These are phyloP conservation scores for Galerucella calmariensis DNA, from an alignment of 2,888 invertebrate species.

Conservation along the genomic window DNA sequence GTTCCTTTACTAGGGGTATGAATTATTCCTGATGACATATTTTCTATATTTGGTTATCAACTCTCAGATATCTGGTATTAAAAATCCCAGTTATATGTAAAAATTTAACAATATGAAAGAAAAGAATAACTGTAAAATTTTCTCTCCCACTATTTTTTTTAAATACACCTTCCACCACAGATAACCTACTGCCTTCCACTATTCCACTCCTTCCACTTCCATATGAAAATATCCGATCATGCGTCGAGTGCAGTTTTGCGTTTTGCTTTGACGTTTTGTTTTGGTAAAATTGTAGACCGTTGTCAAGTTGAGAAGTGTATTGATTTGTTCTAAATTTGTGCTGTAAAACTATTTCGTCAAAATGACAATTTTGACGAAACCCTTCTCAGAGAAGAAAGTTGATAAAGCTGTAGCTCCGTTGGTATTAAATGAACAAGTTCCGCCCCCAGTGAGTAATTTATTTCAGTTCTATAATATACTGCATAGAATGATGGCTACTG, in stretches of 20 bases:
- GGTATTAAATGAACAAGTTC: constrained; percentile 68
- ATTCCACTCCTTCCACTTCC: neutral
- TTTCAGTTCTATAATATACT: constrained; percentile 3
- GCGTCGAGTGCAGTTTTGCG: neutral
- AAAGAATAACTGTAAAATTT: too few relatives aligned
- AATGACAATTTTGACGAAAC: constrained; percentile 86
- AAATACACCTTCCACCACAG: too few relatives aligned
- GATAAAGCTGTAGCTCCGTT: constrained; percentile 76
- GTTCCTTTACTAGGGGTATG: too few relatives aligned
- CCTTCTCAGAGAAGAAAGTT: constrained; percentile 77
- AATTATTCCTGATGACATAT: too few relatives aligned
- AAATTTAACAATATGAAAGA: too few relatives aligned
- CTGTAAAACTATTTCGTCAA: constrained; percentile 31
- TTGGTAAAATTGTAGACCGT: constrained; percentile 6
- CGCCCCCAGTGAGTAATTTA: constrained; percentile 58
- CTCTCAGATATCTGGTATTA: too few relatives aligned
- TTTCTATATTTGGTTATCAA: too few relatives aligned
- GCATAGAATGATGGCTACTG: constrained; percentile 26
- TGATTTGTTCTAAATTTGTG: constrained; percentile 29
- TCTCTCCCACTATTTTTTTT: too few relatives aligned
- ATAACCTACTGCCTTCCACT: too few relatives aligned
- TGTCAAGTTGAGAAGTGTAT: constrained; percentile 13
- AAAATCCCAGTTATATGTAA: too few relatives aligned
- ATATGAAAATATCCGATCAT: constrained; percentile 1
- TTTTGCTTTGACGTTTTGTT: constrained; percentile 16